Base-by-base conservation (phyloP, 2,797 vertebrate species). In the Chloroceryle inda region DNA sequence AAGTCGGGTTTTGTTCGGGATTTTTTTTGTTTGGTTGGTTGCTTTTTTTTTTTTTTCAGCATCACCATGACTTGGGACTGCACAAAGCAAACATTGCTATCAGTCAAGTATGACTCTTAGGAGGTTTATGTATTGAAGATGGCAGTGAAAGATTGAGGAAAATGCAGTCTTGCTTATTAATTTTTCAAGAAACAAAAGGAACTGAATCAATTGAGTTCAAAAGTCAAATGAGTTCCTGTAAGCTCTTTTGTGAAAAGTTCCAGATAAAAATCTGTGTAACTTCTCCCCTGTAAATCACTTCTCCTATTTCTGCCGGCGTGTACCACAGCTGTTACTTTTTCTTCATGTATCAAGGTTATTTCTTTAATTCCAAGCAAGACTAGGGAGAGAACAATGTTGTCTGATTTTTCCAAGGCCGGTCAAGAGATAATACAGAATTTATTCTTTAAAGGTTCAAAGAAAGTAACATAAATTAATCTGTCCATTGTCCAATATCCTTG, bases 391-490 rank as follows among this genome's bases (percentile, higher is more conserved):
- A 44, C 47, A 81, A 78, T 42, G 49, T 40, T 83, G 33, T 86
- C 89, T 88, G 83, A 90, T 93, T 88, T 88, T 94, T 94, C 44
- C 78, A 94, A 78, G 80, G 83, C 67, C 85, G 42, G 66, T 69
- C 37, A 95, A 84, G 49, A 85, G 69, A 92, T 87, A 84, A 53
- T 18, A 13, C n/a, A 71, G 49, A 85, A 95, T 91, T 87, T 72
- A 91, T 74, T 80, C 29, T 87, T 96, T 78, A 88, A 84, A 52
- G 40, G 47, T 75, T 89, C 73, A 87, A 74, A 83, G 69, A 59
- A 80, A 94, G 27, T 35, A 75, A 63, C 50, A 85, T 52, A 55
- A 78, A 80, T 92, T 92, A 58, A 52, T 83, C 59, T 61, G 10
- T 29, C 67, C 19, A 10, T 44, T 92, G 71, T 85, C 63, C 87